These are phyloP conservation scores for Philopedon plagiatum DNA, from an alignment of 2,888 invertebrate genomes.

Conservation along the genomic window DNA sequence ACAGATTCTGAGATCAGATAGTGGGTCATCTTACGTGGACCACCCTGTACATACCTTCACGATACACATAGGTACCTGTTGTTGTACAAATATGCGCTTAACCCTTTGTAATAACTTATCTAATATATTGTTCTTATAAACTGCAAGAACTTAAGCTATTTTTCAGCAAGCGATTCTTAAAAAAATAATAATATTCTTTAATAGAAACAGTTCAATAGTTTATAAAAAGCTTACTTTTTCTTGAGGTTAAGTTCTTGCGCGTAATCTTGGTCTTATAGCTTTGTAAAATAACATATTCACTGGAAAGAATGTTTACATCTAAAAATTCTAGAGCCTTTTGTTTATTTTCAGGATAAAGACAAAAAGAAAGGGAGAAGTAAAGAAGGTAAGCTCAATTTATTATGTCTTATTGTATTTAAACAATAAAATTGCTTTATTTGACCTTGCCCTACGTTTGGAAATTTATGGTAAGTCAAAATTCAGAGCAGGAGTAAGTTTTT, in stretches of 20 bases:
- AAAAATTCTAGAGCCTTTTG: constrained; percentile 53
- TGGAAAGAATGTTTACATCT: background rate
- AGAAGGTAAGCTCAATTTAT: constrained; percentile 80
- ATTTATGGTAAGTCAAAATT: constrained; percentile 62
- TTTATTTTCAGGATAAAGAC: constrained; percentile 82
- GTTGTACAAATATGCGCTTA: too few species aligned
- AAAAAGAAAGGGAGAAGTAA: constrained; percentile 91
- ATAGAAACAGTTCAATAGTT: background rate
- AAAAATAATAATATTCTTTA: too few species aligned
- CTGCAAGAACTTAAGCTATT: too few species aligned
- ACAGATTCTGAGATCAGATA: too few species aligned
- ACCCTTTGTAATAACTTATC: too few species aligned
- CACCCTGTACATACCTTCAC: too few species aligned
- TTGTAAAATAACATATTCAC: constrained; percentile 8
- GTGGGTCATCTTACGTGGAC: too few species aligned
- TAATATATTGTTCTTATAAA: too few species aligned
- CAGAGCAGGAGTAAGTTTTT: background rate
- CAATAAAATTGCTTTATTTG: constrained; percentile 58
- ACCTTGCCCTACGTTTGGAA: constrained; percentile 62
- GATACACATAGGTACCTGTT: too few species aligned
- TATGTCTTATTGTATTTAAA: constrained; percentile 49
- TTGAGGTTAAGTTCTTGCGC: background rate
- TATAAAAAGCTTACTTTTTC: background rate
- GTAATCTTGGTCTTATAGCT: background rate
- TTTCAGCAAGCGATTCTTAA: too few species aligned